Base-by-base conservation (phyloP, 2,888 invertebrate species). In the Zele albiditarsus region DNA sequence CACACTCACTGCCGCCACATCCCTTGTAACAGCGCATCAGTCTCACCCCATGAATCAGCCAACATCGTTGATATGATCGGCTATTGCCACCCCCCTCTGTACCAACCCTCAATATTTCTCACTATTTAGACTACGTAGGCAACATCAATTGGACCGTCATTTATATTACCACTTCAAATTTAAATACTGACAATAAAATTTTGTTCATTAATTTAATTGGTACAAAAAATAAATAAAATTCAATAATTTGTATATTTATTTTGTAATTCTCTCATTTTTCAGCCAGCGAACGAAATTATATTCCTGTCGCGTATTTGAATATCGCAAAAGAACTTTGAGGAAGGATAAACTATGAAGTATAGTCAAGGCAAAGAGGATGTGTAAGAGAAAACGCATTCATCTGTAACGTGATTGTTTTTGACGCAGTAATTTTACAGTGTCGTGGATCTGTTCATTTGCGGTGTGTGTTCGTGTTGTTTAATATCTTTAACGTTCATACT, bases 381-480 rank as follows among this genome's bases (percentile, higher is more conserved):
- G 75, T 58, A 75, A 71, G 73, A 77, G 33, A 65, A 63, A 67
- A 62, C 38, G 81, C 87, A 83, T 82, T 88, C 81, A 84, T 75
- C 84, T 85, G 88, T 88, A 84, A 84, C 81, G 82, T 88, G 85
- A 89, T 89, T 87, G 87, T 89, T 88, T 88, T 85, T 87, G 89
- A 89, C 89, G 88, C 84, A 81, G 88, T 89, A 89, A 89, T 89
- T 89, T 89, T 89, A 89, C 89, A 89, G 88, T 88, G 89, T 88
- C 89, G 86, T 89, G 88, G 84, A 83, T 84, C 83, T 80, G 77
- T 83, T 81, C 83, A 84, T 85, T 83, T 80, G 80, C 71, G 49
- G 67, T 49, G 27, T 74, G 53, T n/a, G 12, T 57, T 49, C 62
- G 46, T 66, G 66, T 49, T 38, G 23, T 53, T 53, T 53, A 53